phyloP scores from a whole-genome alignment of 2,888 invertebrate genomes.

The Coremacera marginata region DNA sequence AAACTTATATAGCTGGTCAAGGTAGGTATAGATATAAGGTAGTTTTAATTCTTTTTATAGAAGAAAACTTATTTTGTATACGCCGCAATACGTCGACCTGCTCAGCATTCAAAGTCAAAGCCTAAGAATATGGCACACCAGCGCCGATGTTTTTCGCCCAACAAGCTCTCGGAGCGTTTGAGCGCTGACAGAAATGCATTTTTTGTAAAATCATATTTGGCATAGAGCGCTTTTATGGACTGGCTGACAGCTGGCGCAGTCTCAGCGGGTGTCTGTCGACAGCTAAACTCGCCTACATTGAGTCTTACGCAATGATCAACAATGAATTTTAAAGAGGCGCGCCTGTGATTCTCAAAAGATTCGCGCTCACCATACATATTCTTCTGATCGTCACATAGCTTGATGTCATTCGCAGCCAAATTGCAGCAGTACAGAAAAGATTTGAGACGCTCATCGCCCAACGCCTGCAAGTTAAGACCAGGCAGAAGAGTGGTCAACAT shows the following conservation, averaged over 20 bases:
- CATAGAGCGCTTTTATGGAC: slow-evolving; percentile 56
- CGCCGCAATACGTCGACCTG: too few relatives aligned
- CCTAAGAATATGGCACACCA: slow-evolving; percentile 67
- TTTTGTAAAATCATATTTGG: slow-evolving; percentile 60
- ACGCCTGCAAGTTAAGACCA: slow-evolving; percentile 51
- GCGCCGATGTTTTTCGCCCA: slow-evolving; percentile 63
- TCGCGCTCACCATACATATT: slow-evolving; percentile 65
- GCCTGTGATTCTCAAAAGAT: slow-evolving; percentile 68
- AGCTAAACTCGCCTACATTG: slow-evolving; percentile 51
- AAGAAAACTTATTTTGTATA: too few relatives aligned
- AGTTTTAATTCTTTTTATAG: too few relatives aligned
- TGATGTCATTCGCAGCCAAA: slow-evolving; percentile 66
- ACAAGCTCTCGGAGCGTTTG: slow-evolving; percentile 60
- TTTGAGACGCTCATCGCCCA: slow-evolving; percentile 59
- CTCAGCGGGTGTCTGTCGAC: slow-evolving; percentile 45
- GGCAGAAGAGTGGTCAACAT: slow-evolving; percentile 62
- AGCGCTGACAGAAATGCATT: slow-evolving; percentile 64
- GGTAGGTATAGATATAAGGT: not conserved
- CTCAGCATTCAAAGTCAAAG: slow-evolving; percentile 51
- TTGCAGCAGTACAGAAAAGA: slow-evolving; percentile 68
- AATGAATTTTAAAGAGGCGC: slow-evolving; percentile 67
- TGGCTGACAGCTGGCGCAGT: slow-evolving; percentile 49
- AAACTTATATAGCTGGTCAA: not conserved
- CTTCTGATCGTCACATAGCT: slow-evolving; percentile 65
- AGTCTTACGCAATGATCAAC: slow-evolving; percentile 65